Base-by-base conservation (phyloP, 2,888 invertebrate genomes). In the Heliconius cydno region DNA sequence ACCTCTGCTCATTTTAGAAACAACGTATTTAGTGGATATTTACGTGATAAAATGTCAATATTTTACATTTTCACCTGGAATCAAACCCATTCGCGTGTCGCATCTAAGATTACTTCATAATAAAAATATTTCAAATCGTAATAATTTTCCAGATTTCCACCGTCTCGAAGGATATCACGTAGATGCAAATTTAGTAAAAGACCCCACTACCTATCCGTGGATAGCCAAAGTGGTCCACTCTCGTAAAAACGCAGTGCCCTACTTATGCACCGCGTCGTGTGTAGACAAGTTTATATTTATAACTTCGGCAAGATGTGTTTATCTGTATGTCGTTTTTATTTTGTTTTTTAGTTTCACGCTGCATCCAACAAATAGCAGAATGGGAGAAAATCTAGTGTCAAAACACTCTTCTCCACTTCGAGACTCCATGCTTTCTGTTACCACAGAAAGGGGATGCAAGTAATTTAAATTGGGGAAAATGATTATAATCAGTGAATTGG, bases 171-270 rank as follows among this genome's bases (percentile, higher is more conserved):
- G 88, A 79, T 89, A 89, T 80, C 85, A 91, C 67, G 84, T 86
- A 1, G 83, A 86, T 25, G 90, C 90, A 3, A 67, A 2, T 0
- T 72, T 74, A 0, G 86, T 82, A 0, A 89, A 88, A 77, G 28
- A 28, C 15, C 7, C 28, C 13, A 63, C 52, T 0, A 67, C 81
- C 0, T 91, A 91, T 76, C 89, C 86, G 0, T 94, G 92, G 92
- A 86, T 92, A 46, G 92, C 90, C 1, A 84, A 87, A 12, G 90
- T 94, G 2, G 79, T 92, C 0, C 93, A 92, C 78, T 91, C 93
- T 0, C 79, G 79, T 0, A 73, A 12, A 0, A 13, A 60, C 0
- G 73, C 81, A 7, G 3, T 73, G 0, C 92, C 92, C 0, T 86
- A 90, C 76, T 30, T 90, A 3, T 94, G 94, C 79, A 92, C 91